These are phyloP conservation scores for Philopotamus ludificatus DNA, from an alignment of 1,140 invertebrate species.

Conservation along the genomic window DNA sequence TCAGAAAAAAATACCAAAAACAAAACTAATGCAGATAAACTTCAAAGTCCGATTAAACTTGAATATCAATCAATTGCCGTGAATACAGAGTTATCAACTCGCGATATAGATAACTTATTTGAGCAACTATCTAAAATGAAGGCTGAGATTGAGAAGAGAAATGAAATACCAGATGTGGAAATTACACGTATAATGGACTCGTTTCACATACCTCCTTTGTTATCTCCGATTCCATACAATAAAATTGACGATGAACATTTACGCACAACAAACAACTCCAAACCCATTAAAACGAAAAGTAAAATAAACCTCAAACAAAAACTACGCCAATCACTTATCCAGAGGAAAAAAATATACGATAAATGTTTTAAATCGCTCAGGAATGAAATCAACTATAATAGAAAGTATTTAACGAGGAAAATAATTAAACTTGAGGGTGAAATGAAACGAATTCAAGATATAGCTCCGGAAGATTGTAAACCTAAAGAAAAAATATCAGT, in stretches of 20 bases:
- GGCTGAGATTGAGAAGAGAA: not conserved
- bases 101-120: conserved; percentile 1
- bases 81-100: not conserved
- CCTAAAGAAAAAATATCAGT: not conserved
- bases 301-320: not conserved
- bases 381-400: not conserved
- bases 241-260: too few relatives aligned
- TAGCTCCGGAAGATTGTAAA: too few relatives aligned
- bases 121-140: not conserved
- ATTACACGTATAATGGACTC: conserved; percentile 15
- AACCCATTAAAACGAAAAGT: conserved; percentile 1
- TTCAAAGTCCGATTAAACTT: not conserved
- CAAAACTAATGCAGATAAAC: too few relatives aligned
- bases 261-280: not conserved
- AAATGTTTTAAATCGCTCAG: not conserved
- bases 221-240: conserved; percentile 20
- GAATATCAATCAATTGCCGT: not conserved
- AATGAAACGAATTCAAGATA: not conserved
- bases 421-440: not conserved
- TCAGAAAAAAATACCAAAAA: too few relatives aligned
- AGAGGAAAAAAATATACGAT: not conserved
- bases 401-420: not conserved
- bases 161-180: conserved; percentile 8
- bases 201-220: not conserved
- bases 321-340: not conserved